Conservation (phyloP, 2,113 vertebrate genomes). For the Zosterops pallidus region DNA sequence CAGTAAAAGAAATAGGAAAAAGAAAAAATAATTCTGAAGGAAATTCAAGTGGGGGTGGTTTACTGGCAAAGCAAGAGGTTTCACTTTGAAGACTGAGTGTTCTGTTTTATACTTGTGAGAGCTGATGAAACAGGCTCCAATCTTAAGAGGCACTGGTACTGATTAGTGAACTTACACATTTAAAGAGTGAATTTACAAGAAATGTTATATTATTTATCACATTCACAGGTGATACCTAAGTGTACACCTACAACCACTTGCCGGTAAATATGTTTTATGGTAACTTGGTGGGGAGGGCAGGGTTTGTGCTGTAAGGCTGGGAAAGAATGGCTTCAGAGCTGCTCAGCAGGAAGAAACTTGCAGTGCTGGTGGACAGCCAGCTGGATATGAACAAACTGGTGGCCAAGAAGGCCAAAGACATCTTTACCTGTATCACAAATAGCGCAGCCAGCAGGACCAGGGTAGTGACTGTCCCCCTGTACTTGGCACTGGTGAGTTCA, state of each 20-base stretch:
- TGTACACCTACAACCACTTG: not conserved
- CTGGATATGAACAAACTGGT: not conserved
- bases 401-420: not conserved
- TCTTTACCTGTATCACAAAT: not conserved
- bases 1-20: not conserved
- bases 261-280: not conserved
- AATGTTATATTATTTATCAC: not conserved
- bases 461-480: not conserved
- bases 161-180: not conserved
- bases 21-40: not conserved
- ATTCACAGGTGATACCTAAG: not conserved
- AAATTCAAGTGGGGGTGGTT: not conserved
- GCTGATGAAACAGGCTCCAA: not conserved
- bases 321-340: not conserved
- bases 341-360: not conserved
- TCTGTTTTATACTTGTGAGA: not conserved
- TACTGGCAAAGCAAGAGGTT: not conserved
- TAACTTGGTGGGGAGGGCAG: fast-evolving
- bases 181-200: not conserved
- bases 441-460: not conserved
- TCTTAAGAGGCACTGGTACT: not conserved
- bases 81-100: not conserved
- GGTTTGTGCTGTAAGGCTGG: not conserved
- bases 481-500: not conserved
- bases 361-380: not conserved